Conservation (phyloP, 2,888 invertebrate species). For the Tinea pellionella region DNA sequence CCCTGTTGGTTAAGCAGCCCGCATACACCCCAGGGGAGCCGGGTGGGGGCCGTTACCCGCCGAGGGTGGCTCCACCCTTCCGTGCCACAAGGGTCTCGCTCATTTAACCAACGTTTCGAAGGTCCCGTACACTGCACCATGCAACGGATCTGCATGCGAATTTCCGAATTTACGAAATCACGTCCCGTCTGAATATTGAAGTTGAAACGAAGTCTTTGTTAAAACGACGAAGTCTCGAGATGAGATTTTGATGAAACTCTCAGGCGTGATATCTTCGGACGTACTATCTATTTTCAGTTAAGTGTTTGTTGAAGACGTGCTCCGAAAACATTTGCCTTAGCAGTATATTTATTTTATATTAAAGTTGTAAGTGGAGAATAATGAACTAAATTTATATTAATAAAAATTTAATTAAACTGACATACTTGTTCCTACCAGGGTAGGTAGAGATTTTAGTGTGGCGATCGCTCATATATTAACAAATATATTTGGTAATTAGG, state of each 20-base stretch:
- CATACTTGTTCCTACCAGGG: too few relatives aligned
- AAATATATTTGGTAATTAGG: too few relatives aligned
- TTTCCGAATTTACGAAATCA: slow-evolving; percentile 44
- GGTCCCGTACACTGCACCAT: slow-evolving; percentile 29
- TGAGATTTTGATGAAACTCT: slow-evolving; percentile 38
- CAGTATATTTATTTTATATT: neutral
- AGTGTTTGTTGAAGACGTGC: slow-evolving; percentile 13
- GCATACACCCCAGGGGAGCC: slow-evolving; percentile 7
- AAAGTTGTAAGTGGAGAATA: too few relatives aligned
- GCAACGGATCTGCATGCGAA: slow-evolving; percentile 51
- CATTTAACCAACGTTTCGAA: slow-evolving; percentile 17
- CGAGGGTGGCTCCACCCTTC: slow-evolving; percentile 24
- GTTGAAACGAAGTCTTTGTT: slow-evolving; percentile 11
- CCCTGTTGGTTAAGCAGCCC: slow-evolving; percentile 17
- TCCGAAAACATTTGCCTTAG: neutral
- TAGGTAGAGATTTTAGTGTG: too few relatives aligned
- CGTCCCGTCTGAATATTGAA: slow-evolving; percentile 18
- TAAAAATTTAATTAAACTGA: too few relatives aligned
- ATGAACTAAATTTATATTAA: too few relatives aligned
- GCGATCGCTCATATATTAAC: too few relatives aligned
- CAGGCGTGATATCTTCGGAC: neutral
- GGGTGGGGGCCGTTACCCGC: slow-evolving; percentile 21
- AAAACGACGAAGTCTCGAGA: slow-evolving; percentile 22
- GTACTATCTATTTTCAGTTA: slow-evolving; percentile 10
- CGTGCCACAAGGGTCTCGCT: slow-evolving; percentile 9